phyloP scores from a whole-genome alignment of 2,113 vertebrate species.

The Apteryx mantelli region DNA sequence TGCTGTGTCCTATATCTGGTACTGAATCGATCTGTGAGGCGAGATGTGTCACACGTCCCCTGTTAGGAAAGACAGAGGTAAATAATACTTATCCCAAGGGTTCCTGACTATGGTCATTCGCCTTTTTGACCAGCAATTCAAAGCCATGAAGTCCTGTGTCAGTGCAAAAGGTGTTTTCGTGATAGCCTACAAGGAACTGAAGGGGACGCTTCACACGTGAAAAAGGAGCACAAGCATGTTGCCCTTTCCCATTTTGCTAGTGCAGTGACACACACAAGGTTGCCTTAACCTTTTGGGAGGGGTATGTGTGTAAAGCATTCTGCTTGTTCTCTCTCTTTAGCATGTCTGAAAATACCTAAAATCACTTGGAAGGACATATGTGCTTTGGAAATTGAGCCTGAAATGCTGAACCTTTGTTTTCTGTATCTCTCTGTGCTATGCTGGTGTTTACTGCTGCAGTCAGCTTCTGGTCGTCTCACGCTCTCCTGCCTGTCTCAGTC shows the following conservation, averaged over 20 bases:
- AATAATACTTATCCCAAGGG: not conserved
- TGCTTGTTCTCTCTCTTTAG: not conserved
- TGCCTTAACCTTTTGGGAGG: not conserved
- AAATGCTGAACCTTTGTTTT: not conserved
- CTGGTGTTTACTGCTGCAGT: not conserved
- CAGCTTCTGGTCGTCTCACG: not conserved
- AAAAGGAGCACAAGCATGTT: not conserved
- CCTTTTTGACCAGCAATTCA: not conserved
- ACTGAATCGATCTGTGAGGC: not conserved
- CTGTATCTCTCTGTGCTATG: not conserved
- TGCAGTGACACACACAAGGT: not conserved
- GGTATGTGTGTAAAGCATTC: not conserved
- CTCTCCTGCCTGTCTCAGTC: not conserved
- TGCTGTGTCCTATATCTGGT: not conserved
- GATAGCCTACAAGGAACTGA: not conserved
- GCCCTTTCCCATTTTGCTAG: not conserved
- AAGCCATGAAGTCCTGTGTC: not conserved
- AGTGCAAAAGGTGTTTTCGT: not conserved
- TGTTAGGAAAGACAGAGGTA: not conserved
- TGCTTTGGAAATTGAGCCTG: not conserved
- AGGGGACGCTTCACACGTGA: not conserved
- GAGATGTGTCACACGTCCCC: not conserved
- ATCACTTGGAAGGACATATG: not conserved
- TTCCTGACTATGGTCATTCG: not conserved
- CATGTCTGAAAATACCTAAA: not conserved